Evolutionary conservation across 2,888 invertebrate species (phyloP).

Genomic region (Rambutsinella grinnellia): DNA sequence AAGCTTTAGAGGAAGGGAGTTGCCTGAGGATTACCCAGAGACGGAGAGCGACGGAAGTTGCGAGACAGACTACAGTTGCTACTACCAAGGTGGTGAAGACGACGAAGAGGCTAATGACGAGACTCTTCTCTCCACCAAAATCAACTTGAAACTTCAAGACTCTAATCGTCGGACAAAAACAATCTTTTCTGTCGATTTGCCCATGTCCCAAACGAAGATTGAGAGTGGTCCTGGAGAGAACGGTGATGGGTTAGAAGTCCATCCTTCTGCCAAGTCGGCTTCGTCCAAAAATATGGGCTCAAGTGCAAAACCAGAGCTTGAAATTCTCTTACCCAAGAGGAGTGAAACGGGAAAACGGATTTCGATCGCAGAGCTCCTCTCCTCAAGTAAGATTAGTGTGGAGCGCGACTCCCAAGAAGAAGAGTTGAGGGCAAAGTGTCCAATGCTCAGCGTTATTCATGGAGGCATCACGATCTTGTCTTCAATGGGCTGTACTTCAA

Average conservation of each 20-base stretch:
- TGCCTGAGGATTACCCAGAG: too few species aligned
- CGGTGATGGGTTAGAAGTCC: constrained; percentile 7
- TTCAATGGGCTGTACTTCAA: not conserved
- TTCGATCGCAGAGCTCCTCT: not conserved
- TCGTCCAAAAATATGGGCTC: not conserved
- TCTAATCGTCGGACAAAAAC: not conserved
- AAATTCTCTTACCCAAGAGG: not conserved
- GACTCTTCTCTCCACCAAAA: too few species aligned
- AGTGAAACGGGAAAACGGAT: not conserved
- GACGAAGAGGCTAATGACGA: too few species aligned
- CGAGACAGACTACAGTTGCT: too few species aligned
- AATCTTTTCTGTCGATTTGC: constrained; percentile 1
- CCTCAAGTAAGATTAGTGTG: not conserved
- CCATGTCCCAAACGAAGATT: not conserved
- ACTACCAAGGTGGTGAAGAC: too few species aligned
- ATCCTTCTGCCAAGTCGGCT: not conserved
- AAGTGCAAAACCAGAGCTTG: not conserved
- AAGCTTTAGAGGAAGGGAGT: too few species aligned
- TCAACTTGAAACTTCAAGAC: too few species aligned
- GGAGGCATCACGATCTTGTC: not conserved
- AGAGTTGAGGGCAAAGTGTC: not conserved
- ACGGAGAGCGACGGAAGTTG: too few species aligned
- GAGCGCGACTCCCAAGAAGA: too few species aligned
- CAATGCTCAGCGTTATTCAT: not conserved
- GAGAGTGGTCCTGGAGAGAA: constrained; percentile 11